Percentiles rank a stretch among this genome's conserved stretches.
These are phyloP conservation scores for Acridotheres tristis DNA, from an alignment of 2,797 vertebrate species.

Conservation along the genomic window DNA sequence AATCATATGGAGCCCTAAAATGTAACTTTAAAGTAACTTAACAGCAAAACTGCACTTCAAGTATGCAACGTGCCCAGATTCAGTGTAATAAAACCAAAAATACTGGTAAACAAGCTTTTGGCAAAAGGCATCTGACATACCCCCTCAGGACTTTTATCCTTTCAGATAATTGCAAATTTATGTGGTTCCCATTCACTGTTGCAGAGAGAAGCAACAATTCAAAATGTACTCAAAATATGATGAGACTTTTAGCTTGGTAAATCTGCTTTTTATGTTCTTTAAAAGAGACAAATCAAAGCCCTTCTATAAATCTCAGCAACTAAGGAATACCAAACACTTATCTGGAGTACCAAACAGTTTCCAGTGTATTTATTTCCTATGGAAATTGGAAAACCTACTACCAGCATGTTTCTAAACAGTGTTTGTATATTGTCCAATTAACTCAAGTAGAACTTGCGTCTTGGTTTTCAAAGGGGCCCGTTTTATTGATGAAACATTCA, in stretches of 20 bases:
- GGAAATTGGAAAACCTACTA: neutral
- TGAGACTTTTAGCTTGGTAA: neutral
- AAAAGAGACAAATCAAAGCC: neutral
- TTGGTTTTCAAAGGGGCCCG: neutral
- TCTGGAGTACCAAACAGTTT: neutral
- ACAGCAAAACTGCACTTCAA: neutral
- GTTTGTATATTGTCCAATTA: neutral
- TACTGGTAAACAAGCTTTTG: neutral
- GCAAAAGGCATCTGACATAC: neutral
- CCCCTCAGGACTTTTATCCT: neutral
- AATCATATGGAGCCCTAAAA: neutral
- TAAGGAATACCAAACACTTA: neutral
- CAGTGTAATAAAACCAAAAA: neutral
- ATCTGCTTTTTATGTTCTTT: neutral
- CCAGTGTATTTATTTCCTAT: neutral
- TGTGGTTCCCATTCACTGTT: neutral
- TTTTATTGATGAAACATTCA: neutral
- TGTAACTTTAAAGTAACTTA: neutral
- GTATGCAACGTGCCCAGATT: neutral
- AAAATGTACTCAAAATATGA: neutral
- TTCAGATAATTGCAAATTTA: neutral
- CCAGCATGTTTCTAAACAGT: neutral
- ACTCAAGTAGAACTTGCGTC: neutral
- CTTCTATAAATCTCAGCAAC: neutral
- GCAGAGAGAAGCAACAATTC: neutral